Evolutionary conservation across 2,888 invertebrate genomes (phyloP), one percentile per base, ranked within the genome.

Genomic region (Periphyllus acericola): DNA sequence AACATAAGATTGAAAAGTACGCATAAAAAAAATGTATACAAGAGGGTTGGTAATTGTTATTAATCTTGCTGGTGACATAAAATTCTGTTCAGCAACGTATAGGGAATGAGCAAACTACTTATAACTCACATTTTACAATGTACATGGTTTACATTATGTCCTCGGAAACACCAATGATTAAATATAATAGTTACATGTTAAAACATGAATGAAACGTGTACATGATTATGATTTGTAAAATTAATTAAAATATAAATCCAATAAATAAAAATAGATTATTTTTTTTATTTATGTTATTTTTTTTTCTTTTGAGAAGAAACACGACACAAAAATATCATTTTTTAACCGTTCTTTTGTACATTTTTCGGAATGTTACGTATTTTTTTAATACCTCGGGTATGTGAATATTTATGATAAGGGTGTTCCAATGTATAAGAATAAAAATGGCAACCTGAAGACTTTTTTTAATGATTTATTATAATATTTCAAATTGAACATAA

Each of bases 1-100:
- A 60, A 60, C 34, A 79, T 79, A 55, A 60, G 1, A 81, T 29
- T 68, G 11, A 66, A 80, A 80, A 68, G 25, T 68, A 68, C n/a
- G 9, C 0, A 46, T 9, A 21, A 68, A 21, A 40, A 82, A 32
- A 82, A 71, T 46, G 71, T 71, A n/a, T 25, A 52, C 21, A 32
- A 29, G 40, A 81, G 29, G 66, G 36, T 21, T 29, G 3, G 80
- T 68, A 55, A 82, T 46, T 82, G 46, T 82, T 46, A 46, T 71
- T 71, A 76, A 76, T 76, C 46, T 76, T 19, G 46, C 19, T 46
- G 6, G 76, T 32, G 76, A 52, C 46, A 76, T 34, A 34, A 0
- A 25, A 34, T 34, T 21, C 21, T 11, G 17, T 34, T 74, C 36
- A 19, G 9, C 19, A 32, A 19, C 17, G n/a, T 17, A 14, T 60